Conservation (phyloP, 2,113 vertebrate genomes). For the Psilopogon haemacephalus region DNA sequence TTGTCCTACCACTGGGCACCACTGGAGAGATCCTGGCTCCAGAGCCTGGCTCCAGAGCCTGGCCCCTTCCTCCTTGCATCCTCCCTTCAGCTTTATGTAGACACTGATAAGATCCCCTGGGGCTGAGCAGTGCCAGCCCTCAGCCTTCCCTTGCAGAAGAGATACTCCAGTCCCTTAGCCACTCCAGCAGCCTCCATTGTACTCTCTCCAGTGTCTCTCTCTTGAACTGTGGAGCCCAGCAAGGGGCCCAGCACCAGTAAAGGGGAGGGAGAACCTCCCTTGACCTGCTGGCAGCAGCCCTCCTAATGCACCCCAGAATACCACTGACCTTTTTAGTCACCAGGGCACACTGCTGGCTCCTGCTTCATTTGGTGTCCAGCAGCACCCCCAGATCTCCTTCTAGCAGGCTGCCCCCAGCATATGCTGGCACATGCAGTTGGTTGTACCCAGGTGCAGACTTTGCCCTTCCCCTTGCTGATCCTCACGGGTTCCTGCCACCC, state of each 20-base stretch:
- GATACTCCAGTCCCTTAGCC: neutral
- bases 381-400: neutral
- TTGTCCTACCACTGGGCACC: neutral
- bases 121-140: neutral
- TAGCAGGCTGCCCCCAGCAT: neutral
- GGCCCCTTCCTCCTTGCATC: too few relatives aligned
- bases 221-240: neutral
- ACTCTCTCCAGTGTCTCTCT: neutral
- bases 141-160: neutral
- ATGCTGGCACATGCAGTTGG: neutral
- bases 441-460: neutral
- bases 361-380: neutral
- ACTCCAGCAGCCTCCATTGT: neutral
- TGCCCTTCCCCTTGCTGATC: neutral
- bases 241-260: neutral
- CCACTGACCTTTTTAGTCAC: neutral
- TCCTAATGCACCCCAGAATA: neutral
- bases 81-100: neutral
- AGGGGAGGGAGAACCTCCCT: neutral
- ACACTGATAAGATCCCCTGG: neutral
- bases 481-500: neutral
- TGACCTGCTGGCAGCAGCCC: neutral
- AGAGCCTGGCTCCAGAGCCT: neutral
- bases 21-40: neutral
- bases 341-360: neutral